These are phyloP conservation scores for Atta colombica DNA, from an alignment of 1,140 invertebrate genomes.

Conservation along the genomic window DNA sequence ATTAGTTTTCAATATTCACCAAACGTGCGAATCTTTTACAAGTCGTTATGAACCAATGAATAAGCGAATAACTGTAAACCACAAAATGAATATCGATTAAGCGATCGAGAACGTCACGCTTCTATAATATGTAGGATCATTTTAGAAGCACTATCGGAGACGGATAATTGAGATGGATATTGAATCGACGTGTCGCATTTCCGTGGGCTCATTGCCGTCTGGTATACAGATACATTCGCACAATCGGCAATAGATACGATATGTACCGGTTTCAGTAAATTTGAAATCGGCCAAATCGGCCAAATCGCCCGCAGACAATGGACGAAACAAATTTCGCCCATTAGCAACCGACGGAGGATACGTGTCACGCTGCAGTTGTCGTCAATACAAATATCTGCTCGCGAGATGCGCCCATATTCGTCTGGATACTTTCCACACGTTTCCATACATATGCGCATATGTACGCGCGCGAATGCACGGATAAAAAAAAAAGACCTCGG, in stretches of 20 bases:
- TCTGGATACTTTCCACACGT: neutral
- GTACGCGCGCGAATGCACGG: neutral
- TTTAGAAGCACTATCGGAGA: constrained; percentile 42
- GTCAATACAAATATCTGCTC: constrained; percentile 76
- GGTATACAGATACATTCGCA: constrained; percentile 29
- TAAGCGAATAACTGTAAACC: constrained; percentile 34
- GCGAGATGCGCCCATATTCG: constrained; percentile 62
- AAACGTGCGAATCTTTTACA: constrained; percentile 7
- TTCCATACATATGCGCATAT: constrained; percentile 24
- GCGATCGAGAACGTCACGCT: constrained; percentile 34
- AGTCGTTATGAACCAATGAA: neutral
- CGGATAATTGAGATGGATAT: constrained; percentile 73
- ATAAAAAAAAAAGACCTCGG: constrained; percentile 27
- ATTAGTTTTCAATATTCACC: too few species aligned
- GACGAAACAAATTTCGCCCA: constrained; percentile 75
- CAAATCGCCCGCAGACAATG: constrained; percentile 71
- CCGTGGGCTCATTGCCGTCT: constrained; percentile 18
- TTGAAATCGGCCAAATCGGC: constrained; percentile 71
- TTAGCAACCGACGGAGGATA: constrained; percentile 69
- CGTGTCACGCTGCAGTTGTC: constrained; percentile 70
- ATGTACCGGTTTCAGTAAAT: constrained; percentile 61
- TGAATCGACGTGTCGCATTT: constrained; percentile 65
- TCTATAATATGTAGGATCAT: constrained; percentile 34
- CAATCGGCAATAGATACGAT: constrained; percentile 27
- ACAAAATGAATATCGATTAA: constrained; percentile 50